Conservation (phyloP, 2,113 vertebrate species). For the Grus americana region DNA sequence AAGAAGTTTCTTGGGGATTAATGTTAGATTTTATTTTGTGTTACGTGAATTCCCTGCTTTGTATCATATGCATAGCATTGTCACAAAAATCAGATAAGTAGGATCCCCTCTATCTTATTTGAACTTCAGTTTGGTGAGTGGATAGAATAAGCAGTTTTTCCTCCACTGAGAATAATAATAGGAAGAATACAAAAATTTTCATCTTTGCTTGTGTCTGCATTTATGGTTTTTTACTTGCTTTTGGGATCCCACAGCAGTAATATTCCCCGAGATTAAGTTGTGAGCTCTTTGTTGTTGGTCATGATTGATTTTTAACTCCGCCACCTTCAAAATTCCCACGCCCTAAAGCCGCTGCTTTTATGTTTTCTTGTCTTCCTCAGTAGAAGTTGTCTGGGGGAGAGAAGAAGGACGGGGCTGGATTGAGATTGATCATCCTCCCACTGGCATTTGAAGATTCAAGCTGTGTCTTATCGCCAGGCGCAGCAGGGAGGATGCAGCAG, state of each 20-base stretch:
- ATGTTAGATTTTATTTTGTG: background rate
- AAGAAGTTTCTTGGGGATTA: background rate
- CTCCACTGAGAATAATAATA: conserved; percentile 3
- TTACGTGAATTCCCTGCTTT: background rate
- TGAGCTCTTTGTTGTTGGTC: background rate
- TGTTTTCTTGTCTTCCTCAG: background rate
- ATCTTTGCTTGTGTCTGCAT: background rate
- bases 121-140: background rate
- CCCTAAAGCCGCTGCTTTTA: background rate
- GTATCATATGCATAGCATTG: background rate
- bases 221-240: background rate
- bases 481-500: background rate
- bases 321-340: background rate
- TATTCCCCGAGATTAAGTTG: background rate
- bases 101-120: background rate
- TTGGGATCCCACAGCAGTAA: background rate
- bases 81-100: background rate
- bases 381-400: background rate
- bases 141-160: conserved; percentile 5
- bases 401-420: background rate
- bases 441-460: conserved; percentile 32
- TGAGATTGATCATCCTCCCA: conserved; percentile 16
- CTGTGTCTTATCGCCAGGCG: background rate
- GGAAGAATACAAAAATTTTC: background rate
- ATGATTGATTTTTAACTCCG: conserved; percentile 33